Evolutionary conservation across 2,888 invertebrate species (phyloP).

Genomic region (Gordius sp.): DNA sequence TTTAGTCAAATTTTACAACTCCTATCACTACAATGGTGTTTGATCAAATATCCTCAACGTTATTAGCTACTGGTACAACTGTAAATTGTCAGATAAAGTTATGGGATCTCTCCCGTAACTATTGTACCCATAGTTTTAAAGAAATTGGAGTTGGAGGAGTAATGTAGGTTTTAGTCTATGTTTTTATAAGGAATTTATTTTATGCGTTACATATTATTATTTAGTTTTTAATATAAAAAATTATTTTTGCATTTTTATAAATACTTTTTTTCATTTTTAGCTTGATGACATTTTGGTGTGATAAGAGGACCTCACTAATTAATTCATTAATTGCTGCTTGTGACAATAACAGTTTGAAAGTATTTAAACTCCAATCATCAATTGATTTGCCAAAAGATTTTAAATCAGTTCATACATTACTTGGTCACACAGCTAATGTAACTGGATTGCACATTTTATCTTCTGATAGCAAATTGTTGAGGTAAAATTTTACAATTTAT

Average conservation of each 20-base stretch:
- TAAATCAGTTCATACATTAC: not conserved
- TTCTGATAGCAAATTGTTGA: not conserved
- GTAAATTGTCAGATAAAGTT: not conserved
- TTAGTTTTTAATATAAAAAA: no score
- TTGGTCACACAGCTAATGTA: not conserved
- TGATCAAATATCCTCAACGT: not conserved
- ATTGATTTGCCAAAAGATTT: not conserved
- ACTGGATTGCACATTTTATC: not conserved
- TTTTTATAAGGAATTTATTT: no score
- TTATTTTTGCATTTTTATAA: not conserved
- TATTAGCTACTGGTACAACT: slow-evolving; percentile 9
- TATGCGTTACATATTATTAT: no score
- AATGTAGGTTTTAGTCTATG: no score
- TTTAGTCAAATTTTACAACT: not conserved
- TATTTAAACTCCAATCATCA: not conserved
- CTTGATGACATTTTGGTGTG: not conserved
- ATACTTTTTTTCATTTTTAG: no score
- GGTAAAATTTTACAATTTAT: no score
- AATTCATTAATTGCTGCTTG: not conserved
- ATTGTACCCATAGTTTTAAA: not conserved
- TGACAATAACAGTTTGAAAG: not conserved
- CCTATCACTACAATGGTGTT: not conserved
- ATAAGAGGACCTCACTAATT: not conserved
- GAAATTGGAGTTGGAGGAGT: not conserved
- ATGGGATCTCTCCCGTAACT: not conserved